Conservation (phyloP, 2,888 invertebrate species). For the Neoitamus cyanurus region DNA sequence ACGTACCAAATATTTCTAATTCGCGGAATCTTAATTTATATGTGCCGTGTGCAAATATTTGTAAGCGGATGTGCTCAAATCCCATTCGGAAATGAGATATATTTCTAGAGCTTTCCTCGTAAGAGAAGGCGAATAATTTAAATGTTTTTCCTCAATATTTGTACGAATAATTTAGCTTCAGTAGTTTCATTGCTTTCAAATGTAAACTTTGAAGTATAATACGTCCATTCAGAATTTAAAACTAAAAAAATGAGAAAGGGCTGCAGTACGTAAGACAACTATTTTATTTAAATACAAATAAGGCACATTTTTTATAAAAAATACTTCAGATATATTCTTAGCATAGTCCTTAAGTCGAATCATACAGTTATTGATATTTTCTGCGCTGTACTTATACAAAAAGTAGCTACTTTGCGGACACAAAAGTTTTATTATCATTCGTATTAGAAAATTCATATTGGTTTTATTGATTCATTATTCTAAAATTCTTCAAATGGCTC, state of each 20-base stretch:
- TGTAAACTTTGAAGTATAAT: no score
- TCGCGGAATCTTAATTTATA: no score
- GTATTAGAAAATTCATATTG: not conserved
- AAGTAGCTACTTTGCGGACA: not conserved
- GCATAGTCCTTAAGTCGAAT: not conserved
- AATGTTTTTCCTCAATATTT: no score
- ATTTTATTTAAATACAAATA: conserved; percentile 33
- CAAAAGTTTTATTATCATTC: not conserved
- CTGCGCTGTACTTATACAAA: not conserved
- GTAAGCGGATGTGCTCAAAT: no score
- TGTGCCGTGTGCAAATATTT: no score
- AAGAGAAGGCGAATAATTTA: no score
- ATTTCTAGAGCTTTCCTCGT: no score
- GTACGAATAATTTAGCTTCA: no score
- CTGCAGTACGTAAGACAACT: not conserved
- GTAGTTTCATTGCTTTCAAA: no score
- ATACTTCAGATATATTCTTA: not conserved
- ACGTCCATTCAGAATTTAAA: no score
- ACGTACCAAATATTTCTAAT: no score
- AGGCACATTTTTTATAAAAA: conserved; percentile 33
- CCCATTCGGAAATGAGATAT: no score
- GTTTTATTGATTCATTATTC: not conserved
- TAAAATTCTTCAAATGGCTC: not conserved
- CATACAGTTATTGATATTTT: not conserved
- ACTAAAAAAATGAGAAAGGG: not conserved